Conservation (phyloP, 2,888 invertebrate genomes). For the Rhodophaea formosa region DNA sequence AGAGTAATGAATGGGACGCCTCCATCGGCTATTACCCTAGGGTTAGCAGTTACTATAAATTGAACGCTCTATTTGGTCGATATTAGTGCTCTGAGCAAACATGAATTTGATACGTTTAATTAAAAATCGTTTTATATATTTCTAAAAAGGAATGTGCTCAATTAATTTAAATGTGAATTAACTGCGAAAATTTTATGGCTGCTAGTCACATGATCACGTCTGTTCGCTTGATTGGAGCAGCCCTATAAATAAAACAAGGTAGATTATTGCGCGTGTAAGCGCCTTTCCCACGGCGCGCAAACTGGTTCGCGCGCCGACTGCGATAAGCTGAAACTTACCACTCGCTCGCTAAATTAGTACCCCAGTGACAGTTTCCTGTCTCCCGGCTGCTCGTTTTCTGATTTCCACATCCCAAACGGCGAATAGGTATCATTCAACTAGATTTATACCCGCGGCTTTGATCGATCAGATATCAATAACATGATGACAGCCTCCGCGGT, state of each 20-base stretch:
- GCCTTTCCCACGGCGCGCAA: slow-evolving; percentile 77
- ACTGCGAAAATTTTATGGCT: slow-evolving; percentile 4
- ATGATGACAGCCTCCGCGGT: no score
- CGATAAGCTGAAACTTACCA: slow-evolving; percentile 74
- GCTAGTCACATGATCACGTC: slow-evolving; percentile 26
- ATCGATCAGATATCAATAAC: not conserved
- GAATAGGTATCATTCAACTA: slow-evolving; percentile 20
- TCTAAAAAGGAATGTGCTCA: not conserved
- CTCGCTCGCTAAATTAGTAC: slow-evolving; percentile 71
- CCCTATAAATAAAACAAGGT: slow-evolving; percentile 70
- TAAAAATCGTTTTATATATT: not conserved
- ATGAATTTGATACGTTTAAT: not conserved
- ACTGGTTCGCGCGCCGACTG: slow-evolving; percentile 59
- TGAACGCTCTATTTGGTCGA: slow-evolving; percentile 5
- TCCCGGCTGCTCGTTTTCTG: slow-evolving; percentile 48
- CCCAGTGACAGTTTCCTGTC: slow-evolving; percentile 75
- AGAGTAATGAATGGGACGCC: slow-evolving; percentile 67
- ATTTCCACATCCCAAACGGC: slow-evolving; percentile 38
- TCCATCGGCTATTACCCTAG: slow-evolving; percentile 57
- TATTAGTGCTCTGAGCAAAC: not conserved
- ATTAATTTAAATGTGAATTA: slow-evolving; percentile 12
- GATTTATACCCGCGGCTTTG: not conserved
- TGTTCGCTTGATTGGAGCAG: slow-evolving; percentile 40
- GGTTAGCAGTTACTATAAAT: slow-evolving; percentile 43
- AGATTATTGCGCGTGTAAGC: slow-evolving; percentile 68